These are phyloP conservation scores for Austrofundulus limnaeus DNA, from an alignment of 2,113 vertebrate species.

Conservation along the genomic window DNA sequence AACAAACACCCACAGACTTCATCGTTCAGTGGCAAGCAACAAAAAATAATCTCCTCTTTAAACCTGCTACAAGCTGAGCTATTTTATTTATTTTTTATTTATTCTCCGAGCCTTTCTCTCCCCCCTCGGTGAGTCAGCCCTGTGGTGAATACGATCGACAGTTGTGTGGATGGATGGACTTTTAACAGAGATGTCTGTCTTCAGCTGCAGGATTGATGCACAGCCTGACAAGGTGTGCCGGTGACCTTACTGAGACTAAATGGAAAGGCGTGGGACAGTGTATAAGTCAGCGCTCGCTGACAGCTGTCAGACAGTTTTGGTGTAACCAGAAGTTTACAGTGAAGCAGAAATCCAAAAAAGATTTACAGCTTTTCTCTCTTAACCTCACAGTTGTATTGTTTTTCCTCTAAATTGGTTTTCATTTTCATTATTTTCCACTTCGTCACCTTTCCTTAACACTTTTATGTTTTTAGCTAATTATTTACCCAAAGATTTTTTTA, in stretches of 20 bases:
- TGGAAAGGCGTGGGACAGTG: conserved; percentile 7
- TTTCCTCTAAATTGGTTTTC: neutral
- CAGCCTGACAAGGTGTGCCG: conserved; percentile 33
- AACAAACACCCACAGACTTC: no score
- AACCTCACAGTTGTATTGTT: neutral
- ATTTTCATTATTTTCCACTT: neutral
- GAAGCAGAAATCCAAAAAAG: conserved; percentile 2
- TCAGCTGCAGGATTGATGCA: conserved; percentile 44
- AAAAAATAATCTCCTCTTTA: neutral
- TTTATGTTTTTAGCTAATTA: neutral
- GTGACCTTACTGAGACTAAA: conserved; percentile 38
- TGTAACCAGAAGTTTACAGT: neutral
- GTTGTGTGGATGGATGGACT: conserved; percentile 49
- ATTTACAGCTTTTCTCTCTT: neutral
- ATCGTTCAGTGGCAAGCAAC: no score
- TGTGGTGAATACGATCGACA: conserved; percentile 31
- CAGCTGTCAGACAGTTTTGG: conserved; percentile 13
- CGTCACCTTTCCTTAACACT: neutral
- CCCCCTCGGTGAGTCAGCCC: conserved; percentile 38
- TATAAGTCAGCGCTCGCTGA: conserved; percentile 8
- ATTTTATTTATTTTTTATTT: neutral
- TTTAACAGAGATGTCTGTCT: conserved; percentile 60
- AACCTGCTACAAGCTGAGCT: neutral
- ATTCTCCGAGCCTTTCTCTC: neutral
- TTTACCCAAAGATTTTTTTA: no score